phyloP scores from a whole-genome alignment of 92 coral and sea anemone species.

The Pocillopora grandis region DNA sequence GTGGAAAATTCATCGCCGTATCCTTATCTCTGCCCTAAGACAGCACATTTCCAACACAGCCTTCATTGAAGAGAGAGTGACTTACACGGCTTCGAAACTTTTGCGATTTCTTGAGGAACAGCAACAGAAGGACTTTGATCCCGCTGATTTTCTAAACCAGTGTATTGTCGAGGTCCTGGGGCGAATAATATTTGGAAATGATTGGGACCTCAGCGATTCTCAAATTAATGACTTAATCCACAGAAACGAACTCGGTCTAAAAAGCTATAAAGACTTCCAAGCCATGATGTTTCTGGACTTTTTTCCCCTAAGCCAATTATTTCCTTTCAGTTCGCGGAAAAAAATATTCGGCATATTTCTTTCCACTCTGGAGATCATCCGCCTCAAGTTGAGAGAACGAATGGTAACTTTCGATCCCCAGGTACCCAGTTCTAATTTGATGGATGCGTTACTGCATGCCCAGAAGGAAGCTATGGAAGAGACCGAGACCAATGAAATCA shows the following conservation, averaged over 20 bases:
- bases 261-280: not conserved
- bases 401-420: slow-evolving; percentile 18
- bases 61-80: not conserved
- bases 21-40: not conserved
- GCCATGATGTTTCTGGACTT: slow-evolving; percentile 8
- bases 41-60: slow-evolving; percentile 5
- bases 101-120: not conserved
- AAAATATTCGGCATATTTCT: slow-evolving; percentile 2
- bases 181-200: not conserved
- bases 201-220: not conserved
- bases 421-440: slow-evolving; percentile 11
- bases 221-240: not conserved
- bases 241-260: not conserved
- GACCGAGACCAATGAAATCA: slow-evolving; percentile 15
- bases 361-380: slow-evolving; percentile 3
- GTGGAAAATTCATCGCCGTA: not conserved
- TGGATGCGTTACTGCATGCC: slow-evolving; percentile 7
- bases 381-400: slow-evolving; percentile 7
- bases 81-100: not conserved
- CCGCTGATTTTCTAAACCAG: not conserved
- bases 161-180: slow-evolving; percentile 6
- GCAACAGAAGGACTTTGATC: not conserved
- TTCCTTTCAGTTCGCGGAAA: slow-evolving; percentile 1
- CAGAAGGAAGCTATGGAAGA: not conserved
- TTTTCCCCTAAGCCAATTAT: not conserved